phyloP scores from a whole-genome alignment of 64 coral and sea anemone species.

The Montipora cactus region DNA sequence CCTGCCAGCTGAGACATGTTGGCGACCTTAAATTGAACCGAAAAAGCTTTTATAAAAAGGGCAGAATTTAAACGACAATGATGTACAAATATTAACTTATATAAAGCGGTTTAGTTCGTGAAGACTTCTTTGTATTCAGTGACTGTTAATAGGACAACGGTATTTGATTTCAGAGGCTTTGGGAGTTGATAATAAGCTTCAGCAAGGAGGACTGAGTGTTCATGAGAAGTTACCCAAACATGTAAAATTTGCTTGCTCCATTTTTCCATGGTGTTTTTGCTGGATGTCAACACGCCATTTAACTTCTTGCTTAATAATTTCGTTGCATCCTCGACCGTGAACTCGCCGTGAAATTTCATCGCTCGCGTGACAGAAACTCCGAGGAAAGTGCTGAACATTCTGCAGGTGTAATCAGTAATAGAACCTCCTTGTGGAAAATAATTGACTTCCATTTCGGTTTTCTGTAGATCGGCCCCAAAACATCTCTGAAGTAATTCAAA shows the following conservation, averaged over 20 bases:
- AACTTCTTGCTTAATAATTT: slow-evolving; percentile 79
- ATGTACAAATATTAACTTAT: no score
- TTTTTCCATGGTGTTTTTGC: slow-evolving; percentile 81
- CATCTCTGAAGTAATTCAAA: slow-evolving; percentile 83
- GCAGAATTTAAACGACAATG: no score
- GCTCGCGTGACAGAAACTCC: slow-evolving; percentile 91
- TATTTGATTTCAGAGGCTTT: slow-evolving; percentile 71
- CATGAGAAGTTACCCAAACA: slow-evolving; percentile 76
- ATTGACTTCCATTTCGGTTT: slow-evolving; percentile 83
- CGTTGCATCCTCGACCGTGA: slow-evolving; percentile 74
- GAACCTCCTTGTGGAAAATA: slow-evolving; percentile 86
- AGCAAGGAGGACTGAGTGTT: slow-evolving; percentile 40
- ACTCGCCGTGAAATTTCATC: slow-evolving; percentile 87
- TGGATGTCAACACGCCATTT: slow-evolving; percentile 74
- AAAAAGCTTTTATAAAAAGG: no score
- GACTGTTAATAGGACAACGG: slow-evolving; percentile 79
- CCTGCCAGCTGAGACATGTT: no score
- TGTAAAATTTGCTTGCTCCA: slow-evolving; percentile 94
- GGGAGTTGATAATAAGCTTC: slow-evolving; percentile 59
- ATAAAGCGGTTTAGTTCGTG: slow-evolving; percentile 7
- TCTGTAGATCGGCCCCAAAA: slow-evolving; percentile 80
- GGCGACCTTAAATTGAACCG: no score
- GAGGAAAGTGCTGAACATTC: slow-evolving; percentile 73
- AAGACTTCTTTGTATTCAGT: slow-evolving; percentile 80
- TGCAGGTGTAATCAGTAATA: slow-evolving; percentile 91